phyloP scores from a whole-genome alignment of 53 echinoderm and acorn worm species.

The Glandiceps talaboti region DNA sequence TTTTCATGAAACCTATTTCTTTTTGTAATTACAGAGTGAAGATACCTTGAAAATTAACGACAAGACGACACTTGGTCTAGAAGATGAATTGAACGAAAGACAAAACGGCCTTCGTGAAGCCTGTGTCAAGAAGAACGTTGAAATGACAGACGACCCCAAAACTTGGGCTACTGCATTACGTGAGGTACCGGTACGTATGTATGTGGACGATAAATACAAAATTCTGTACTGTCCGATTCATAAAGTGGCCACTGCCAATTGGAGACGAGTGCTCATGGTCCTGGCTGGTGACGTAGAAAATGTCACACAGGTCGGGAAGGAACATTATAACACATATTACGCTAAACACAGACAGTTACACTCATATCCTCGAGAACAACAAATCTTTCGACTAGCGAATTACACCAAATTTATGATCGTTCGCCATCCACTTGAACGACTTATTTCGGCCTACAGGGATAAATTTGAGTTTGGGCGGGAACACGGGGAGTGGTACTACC shows the following conservation, averaged over 20 bases:
- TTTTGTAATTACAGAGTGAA: too few species aligned
- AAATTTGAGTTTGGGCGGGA: not conserved
- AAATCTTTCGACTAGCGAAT: not conserved
- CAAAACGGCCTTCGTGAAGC: not conserved
- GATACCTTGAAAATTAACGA: too few species aligned
- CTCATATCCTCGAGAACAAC: not conserved
- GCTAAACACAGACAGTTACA: not conserved
- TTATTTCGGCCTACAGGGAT: not conserved
- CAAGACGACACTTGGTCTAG: too few species aligned
- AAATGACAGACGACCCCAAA: not conserved
- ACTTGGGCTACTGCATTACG: not conserved
- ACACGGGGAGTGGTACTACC: not conserved
- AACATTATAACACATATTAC: not conserved
- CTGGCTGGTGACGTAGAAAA: not conserved
- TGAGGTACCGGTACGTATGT: not conserved
- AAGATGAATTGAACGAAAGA: not conserved
- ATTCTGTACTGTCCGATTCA: constrained; percentile 5
- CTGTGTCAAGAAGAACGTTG: not conserved
- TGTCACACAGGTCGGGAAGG: not conserved
- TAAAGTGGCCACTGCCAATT: constrained; percentile 22
- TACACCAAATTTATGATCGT: not conserved
- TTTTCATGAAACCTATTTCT: too few species aligned
- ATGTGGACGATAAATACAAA: constrained; percentile 19
- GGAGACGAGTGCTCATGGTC: constrained; percentile 9
- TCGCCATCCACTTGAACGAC: not conserved